Conservation (phyloP, 1,140 invertebrate genomes). For the Caenorhabditis remanei region DNA sequence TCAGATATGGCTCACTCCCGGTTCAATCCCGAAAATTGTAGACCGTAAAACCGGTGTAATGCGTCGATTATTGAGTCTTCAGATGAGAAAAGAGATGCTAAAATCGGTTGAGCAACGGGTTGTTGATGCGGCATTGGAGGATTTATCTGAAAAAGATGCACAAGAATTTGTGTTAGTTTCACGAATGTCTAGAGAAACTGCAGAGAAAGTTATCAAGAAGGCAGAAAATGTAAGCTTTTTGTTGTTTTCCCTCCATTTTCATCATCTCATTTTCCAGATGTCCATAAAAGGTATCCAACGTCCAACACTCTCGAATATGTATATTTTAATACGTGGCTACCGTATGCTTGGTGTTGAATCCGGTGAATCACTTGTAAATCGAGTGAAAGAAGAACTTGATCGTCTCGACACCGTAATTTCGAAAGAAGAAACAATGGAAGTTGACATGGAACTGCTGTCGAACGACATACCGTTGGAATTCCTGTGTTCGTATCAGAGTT, state of each 20-base stretch:
- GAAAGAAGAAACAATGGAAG: constrained; percentile 39
- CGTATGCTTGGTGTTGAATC: constrained; percentile 7
- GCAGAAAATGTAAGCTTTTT: constrained; percentile 6
- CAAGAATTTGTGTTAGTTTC: constrained; percentile 18
- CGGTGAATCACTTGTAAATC: constrained; percentile 1
- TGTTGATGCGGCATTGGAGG: not conserved
- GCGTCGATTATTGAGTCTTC: constrained; percentile 24
- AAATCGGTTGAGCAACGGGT: constrained; percentile 34
- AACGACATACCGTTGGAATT: not conserved
- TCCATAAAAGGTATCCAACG: not conserved
- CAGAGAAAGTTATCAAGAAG: constrained; percentile 23
- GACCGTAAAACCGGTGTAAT: not conserved
- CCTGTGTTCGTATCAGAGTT: not conserved
- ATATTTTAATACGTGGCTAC: constrained; percentile 22
- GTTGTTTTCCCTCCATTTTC: too few relatives aligned
- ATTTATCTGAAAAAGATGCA: constrained; percentile 8
- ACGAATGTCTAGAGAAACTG: constrained; percentile 20
- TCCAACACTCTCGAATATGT: constrained; percentile 16
- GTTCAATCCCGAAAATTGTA: not conserved
- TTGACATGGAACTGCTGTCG: not conserved
- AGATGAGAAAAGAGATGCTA: constrained; percentile 33
- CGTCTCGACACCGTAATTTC: not conserved
- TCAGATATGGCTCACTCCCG: not conserved
- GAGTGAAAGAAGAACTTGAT: not conserved
- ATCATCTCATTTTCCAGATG: not conserved